Conservation (phyloP, 2,888 invertebrate species). For the Mythimna lalbum region DNA sequence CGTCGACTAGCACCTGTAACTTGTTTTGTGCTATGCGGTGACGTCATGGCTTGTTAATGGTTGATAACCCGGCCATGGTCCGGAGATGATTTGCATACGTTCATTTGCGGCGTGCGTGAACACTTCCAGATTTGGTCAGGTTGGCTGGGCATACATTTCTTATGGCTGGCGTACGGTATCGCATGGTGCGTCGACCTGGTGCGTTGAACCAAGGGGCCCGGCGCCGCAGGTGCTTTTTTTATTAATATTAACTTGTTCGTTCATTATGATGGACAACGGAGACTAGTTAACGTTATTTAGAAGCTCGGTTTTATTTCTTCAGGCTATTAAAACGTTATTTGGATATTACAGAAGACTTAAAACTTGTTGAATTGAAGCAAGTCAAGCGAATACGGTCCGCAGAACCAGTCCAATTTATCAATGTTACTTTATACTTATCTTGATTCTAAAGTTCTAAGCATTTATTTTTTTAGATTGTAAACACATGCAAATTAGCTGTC, state of each 20-base stretch:
- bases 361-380: conserved; percentile 2
- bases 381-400: neutral
- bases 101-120: conserved; percentile 72
- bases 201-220: conserved; percentile 86
- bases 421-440: too few relatives aligned
- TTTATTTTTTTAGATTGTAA: neutral
- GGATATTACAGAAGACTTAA: neutral
- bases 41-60: conserved; percentile 83
- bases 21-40: conserved; percentile 83
- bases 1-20: conserved; percentile 83
- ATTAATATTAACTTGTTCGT: conserved; percentile 74
- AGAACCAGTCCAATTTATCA: conserved; percentile 14
- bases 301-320: conserved; percentile 29
- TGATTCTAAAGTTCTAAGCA: neutral
- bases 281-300: conserved; percentile 54
- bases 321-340: conserved; percentile 25
- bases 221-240: conserved; percentile 79
- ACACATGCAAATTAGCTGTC: neutral
- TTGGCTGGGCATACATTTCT: conserved; percentile 83
- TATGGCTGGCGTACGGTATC: conserved; percentile 87
- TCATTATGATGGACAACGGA: conserved; percentile 62
- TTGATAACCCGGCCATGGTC: conserved; percentile 74
- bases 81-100: conserved; percentile 76
- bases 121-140: conserved; percentile 79
- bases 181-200: conserved; percentile 86